phyloP scores from a whole-genome alignment of 2,113 vertebrate genomes.

The Indicator indicator region DNA sequence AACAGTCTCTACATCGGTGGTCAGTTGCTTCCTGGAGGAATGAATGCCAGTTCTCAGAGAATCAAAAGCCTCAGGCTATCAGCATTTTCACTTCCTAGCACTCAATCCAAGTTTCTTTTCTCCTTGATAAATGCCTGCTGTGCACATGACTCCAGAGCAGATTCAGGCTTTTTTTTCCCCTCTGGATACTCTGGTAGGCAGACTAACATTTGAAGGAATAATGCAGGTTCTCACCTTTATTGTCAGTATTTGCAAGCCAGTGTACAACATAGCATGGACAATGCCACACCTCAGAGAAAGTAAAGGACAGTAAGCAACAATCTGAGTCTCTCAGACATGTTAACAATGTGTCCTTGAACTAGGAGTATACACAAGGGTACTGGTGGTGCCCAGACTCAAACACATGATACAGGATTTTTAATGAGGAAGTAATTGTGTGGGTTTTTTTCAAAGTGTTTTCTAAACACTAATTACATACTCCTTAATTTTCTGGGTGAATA shows the following conservation, averaged over 20 bases:
- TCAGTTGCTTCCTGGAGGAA: neutral
- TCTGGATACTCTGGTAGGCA: neutral
- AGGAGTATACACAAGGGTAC: neutral
- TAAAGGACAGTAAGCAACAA: neutral
- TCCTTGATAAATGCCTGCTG: neutral
- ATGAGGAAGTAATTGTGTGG: neutral
- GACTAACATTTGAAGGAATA: neutral
- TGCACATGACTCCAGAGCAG: neutral
- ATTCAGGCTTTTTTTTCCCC: neutral
- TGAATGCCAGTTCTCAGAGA: neutral
- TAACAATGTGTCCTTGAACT: neutral
- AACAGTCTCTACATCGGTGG: neutral
- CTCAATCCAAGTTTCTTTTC: neutral
- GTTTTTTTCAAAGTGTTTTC: neutral
- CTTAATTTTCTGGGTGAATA: slow-evolving; percentile 26
- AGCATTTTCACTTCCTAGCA: neutral
- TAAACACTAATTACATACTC: neutral
- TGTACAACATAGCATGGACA: neutral
- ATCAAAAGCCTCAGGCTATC: neutral
- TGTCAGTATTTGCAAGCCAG: neutral
- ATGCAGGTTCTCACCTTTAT: neutral
- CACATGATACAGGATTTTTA: neutral
- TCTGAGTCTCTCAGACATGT: neutral
- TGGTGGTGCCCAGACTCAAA: neutral
- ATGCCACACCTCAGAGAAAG: neutral